Evolutionary conservation across 1,140 invertebrate genomes (phyloP), one percentile per base, ranked within the genome.

Genomic region (Colletes latitarsis): DNA sequence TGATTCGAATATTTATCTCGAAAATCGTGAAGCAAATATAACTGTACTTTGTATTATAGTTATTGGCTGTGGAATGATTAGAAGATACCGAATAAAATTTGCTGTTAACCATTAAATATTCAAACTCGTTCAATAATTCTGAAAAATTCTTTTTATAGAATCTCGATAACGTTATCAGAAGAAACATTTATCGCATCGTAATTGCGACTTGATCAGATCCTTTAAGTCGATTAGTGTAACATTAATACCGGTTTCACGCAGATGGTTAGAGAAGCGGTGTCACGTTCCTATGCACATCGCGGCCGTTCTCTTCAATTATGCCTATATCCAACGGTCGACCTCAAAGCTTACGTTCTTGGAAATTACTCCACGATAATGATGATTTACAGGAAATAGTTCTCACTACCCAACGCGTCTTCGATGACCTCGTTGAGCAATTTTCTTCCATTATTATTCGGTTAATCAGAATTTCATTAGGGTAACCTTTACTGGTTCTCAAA

Each of bases 331-430:
- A 53, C 79, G 53, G 55, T 57, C 58, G 21, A 75, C 77, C 76
- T 80, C 52, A 80, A 67, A 81, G 72, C 43, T 85, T 55, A 49
- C 55, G 58, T 70, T 64, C 30, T 39, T 67, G 74, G 64, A 67
- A 68, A 67, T 55, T 77, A 68, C 30, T 52, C 46, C 17, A 12
- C 8, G 52, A 76, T 83, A 72, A 69, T 81, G 49, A 83, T 52
- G 66, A 67, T 63, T n/a, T 39, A 30, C 49, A 15, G 49, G 21
- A 58, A 84, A 85, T 84, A 55, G 30, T 39, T 10, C 19, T 41
- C 53, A 55, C 19, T 19, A 66, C 62, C n/a, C 60, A 49, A 63
- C 41, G 58, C 70, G 64, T 72, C 69, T 69, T 30, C 19, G 53
- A 30, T 52, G 55, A 60, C 41, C 60, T 80, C 49, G 53, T 43